A percentile compares a stretch with the other conserved stretches of the same genome.
phyloP scores from a whole-genome alignment of 2,888 invertebrate genomes.

The Tenthredo livida region DNA sequence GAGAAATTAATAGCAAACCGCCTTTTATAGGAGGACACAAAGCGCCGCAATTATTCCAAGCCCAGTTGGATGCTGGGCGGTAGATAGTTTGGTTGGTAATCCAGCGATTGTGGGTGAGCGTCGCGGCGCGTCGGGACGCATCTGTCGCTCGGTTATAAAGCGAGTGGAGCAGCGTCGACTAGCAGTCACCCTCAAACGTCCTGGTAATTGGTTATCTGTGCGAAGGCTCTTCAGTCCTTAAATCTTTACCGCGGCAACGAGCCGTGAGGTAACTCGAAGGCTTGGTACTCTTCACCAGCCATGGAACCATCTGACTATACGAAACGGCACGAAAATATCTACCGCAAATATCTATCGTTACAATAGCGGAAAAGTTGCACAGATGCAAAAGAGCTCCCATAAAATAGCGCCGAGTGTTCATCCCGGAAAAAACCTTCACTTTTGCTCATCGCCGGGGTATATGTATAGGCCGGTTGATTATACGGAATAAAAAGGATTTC shows the following conservation, averaged over 20 bases:
- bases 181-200: conserved; percentile 65
- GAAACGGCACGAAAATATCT: background rate
- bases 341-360: conserved; percentile 28
- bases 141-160: conserved; percentile 66
- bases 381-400: conserved; percentile 16
- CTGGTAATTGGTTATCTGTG: conserved; percentile 77
- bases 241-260: conserved; percentile 48
- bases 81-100: conserved; percentile 66
- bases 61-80: conserved; percentile 57
- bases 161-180: background rate
- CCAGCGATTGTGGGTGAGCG: conserved; percentile 69
- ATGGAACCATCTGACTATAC: conserved; percentile 34
- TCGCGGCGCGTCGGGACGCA: conserved; percentile 70
- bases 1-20: conserved; percentile 36
- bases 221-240: conserved; percentile 76
- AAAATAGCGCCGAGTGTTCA: background rate
- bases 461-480: background rate
- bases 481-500: background rate
- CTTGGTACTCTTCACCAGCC: conserved; percentile 1
- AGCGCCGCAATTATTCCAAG: conserved; percentile 41
- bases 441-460: background rate
- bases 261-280: conserved; percentile 24
- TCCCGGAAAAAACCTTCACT: background rate
- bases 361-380: background rate
- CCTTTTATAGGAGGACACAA: conserved; percentile 8